Evolutionary conservation across 2,888 invertebrate genomes (phyloP).

Genomic region (Heteromyza rotundicornis): DNA sequence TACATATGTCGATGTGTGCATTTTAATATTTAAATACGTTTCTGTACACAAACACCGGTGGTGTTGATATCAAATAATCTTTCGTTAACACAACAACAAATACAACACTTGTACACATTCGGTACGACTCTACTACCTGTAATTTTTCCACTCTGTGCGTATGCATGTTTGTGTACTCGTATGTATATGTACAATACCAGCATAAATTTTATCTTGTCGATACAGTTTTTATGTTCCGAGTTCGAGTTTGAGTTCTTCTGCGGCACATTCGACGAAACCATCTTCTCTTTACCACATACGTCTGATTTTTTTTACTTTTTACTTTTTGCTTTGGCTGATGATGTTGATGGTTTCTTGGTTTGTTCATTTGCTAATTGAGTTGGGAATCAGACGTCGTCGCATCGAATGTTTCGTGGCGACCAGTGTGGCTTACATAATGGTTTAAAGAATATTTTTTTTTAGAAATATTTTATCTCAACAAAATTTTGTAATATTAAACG

Average conservation of each 20-base stretch:
- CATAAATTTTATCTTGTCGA: conserved; percentile 15
- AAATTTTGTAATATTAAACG: too few species aligned
- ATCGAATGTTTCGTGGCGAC: too few species aligned
- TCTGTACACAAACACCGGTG: conserved; percentile 8
- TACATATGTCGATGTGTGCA: not conserved
- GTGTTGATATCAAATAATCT: conserved; percentile 19
- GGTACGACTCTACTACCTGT: conserved; percentile 36
- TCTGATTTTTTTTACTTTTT: conserved; percentile 11
- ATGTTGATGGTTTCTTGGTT: conserved; percentile 12
- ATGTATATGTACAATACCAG: not conserved
- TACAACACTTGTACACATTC: conserved; percentile 30
- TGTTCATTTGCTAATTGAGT: conserved; percentile 3
- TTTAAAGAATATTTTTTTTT: too few species aligned
- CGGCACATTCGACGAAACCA: not conserved
- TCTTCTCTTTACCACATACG: not conserved
- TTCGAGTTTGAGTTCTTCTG: not conserved
- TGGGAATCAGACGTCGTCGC: not conserved
- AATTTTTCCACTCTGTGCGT: not conserved
- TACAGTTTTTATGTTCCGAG: not conserved
- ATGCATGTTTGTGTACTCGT: not conserved
- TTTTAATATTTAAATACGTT: conserved; percentile 12
- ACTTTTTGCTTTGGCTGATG: conserved; percentile 21
- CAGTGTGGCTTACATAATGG: too few species aligned
- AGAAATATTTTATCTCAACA: too few species aligned
- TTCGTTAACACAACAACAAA: not conserved